Evolutionary conservation across 2,113 vertebrate genomes (phyloP).

Genomic region (Gallinago undulata): DNA sequence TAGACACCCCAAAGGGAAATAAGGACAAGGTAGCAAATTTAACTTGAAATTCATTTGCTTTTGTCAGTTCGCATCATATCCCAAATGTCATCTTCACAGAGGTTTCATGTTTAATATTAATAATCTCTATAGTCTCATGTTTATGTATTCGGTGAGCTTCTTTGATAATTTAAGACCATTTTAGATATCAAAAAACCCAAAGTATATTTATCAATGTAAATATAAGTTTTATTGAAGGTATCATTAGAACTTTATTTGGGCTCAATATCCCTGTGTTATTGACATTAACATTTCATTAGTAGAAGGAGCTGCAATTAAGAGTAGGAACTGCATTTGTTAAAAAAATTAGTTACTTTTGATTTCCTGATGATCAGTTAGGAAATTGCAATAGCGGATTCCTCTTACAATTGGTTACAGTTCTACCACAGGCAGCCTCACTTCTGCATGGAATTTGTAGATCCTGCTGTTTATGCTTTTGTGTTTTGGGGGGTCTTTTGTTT

Average conservation of each 20-base stretch:
- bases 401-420: not conserved
- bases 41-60: slow-evolving; percentile 18
- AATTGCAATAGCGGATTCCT: not conserved
- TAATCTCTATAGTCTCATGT: not conserved
- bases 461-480: not conserved
- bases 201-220: not conserved
- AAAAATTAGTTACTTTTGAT: not conserved
- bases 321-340: not conserved
- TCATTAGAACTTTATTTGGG: not conserved
- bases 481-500: not conserved
- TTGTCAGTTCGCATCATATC: slow-evolving; percentile 47
- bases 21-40: slow-evolving; percentile 30
- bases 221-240: not conserved
- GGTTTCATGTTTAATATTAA: slow-evolving; percentile 49
- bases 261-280: not conserved
- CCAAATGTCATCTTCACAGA: not conserved
- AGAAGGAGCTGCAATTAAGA: not conserved
- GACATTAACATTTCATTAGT: not conserved
- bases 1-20: slow-evolving; percentile 10
- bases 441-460: not conserved
- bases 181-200: not conserved
- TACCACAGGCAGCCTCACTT: not conserved
- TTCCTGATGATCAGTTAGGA: not conserved
- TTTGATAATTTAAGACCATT: not conserved
- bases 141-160: not conserved